Evolutionary conservation across 2,888 invertebrate species (phyloP), one percentile per base, ranked within the genome.

Genomic region (Euphydryas editha): DNA sequence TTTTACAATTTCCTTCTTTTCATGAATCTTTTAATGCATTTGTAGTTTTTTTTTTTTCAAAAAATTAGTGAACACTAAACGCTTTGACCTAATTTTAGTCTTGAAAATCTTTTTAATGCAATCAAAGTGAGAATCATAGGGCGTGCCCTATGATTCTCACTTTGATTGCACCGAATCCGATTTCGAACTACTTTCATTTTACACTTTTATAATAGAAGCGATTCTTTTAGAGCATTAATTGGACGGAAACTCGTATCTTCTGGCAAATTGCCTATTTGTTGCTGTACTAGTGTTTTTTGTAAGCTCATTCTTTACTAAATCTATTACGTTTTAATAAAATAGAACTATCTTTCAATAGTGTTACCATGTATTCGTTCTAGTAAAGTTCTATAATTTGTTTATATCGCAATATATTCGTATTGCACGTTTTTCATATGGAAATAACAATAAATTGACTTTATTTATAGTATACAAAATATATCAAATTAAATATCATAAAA

Each of bases 201-300:
- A 65, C 58, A 63, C 62, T 63, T 68, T 68, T 67, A 68, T 68
- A 59, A 56, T 44, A 58, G 61, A 64, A 61, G 46, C 64, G 49
- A 47, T 69, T 61, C 42, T 49, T 67, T 60, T 60, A 37, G 49
- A 66, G 39, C 58, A 67, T 69, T 69, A 67, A 64, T 61, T 56
- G 67, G 51, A 49, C 60, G 60, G 63, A 47, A 64, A 59, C 69
- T 61, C 64, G 69, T 67, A 69, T 67, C 64, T 59, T 59, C 68
- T 67, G 69, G 67, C 64, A 62, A 67, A 69, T 70, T 68, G 68
- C 65, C 70, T 65, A 70, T 65, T 60, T 65, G 49, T 70, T 65
- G 59, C 65, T 47, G 51, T 67, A 60, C 60, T 49, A 49, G 30
- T 42, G 24, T 49, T 58, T 51, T 46, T 59, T 42, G 59, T 62